These are phyloP conservation scores for Karalla daura DNA, from an alignment of 2,797 vertebrate genomes.

Conservation along the genomic window DNA sequence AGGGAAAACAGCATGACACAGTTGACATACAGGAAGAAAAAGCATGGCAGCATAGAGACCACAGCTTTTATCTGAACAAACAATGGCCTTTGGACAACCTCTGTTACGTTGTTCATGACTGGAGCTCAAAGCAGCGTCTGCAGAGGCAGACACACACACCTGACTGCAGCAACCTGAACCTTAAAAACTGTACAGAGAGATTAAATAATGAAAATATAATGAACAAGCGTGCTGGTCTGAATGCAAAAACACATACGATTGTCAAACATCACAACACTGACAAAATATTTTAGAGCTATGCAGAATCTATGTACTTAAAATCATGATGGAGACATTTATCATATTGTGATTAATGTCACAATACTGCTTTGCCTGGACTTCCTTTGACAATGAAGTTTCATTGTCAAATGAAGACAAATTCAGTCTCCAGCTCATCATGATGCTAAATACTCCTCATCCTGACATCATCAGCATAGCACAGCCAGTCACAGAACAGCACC, in stretches of 20 bases:
- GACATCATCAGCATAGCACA: constrained; percentile 33
- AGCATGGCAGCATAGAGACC: constrained; percentile 54
- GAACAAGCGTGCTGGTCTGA: too few species aligned
- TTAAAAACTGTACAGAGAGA: background rate
- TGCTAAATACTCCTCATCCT: constrained; percentile 1
- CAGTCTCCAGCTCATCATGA: background rate
- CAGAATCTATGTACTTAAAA: background rate
- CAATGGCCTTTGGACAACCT: fast-evolving
- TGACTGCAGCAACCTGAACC: background rate
- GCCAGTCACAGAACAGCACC: constrained; percentile 36
- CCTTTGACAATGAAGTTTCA: background rate
- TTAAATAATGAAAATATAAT: background rate
- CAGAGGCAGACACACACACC: constrained; percentile 19
- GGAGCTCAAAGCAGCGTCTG: constrained; percentile 26
- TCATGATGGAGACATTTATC: background rate
- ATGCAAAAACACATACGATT: background rate
- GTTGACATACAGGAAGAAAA: constrained; percentile 72
- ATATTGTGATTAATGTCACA: constrained; percentile 13
- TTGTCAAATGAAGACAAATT: background rate
- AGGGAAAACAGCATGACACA: constrained; percentile 70
- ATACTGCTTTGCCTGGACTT: constrained; percentile 7
- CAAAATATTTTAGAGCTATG: background rate
- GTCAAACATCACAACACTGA: background rate
- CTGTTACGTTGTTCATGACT: constrained; percentile 51
- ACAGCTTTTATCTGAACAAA: constrained; percentile 19